Evolutionary conservation across 2,113 vertebrate genomes (phyloP), one percentile per base, ranked within the genome.

Genomic region (Tragelaphus strepsiceros): DNA sequence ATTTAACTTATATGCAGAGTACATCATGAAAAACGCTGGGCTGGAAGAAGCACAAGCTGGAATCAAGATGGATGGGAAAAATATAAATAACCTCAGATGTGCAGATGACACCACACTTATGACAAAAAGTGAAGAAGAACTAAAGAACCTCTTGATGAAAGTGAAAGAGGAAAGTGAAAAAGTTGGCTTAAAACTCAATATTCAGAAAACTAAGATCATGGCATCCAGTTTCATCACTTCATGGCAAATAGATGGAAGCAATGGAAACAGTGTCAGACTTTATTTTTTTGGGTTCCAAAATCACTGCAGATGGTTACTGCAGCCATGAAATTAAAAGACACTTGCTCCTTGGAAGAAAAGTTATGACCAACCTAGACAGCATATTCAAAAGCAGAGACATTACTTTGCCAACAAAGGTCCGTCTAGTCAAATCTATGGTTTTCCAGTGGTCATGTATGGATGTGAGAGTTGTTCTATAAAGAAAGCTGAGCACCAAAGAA

Each of bases 271-370:
- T 71, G n/a, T 0, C 64, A 71, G 19, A 21, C 9, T 71, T 71
- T 39, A 35, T 6, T 71, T 71, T 71, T 0, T 0, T 1, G n/a
- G 64, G 17, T 5, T 35, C n/a, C n/a, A 21, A 35, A 71, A 35
- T 71, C 64, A 35, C n/a, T 71, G n/a, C 64, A 39, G 67, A 71
- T 71, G 64, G 64, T 71, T n/a, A 67, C 8, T n/a, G 32, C 8
- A n/a, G 32, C 16, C 64, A 67, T 67, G 64, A 67, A 35, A n/a
- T 35, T 67, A 67, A n/a, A 67, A 21, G 4, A 67, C 0, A 0
- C 64, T n/a, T 67, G 16, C 32, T 35, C 32, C 32, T 67, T 67
- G 64, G 64, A 19, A 67, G 64, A 17, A 67, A 67, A 19, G 8
- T 67, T 67, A 67, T 67, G 64, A 67, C 64, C 32, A 67, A 21